Percentiles rank a stretch among this genome's conserved stretches.
phyloP scores from a whole-genome alignment of 2,888 invertebrate genomes.

The Pseudococcus jackbeardsleyi region DNA sequence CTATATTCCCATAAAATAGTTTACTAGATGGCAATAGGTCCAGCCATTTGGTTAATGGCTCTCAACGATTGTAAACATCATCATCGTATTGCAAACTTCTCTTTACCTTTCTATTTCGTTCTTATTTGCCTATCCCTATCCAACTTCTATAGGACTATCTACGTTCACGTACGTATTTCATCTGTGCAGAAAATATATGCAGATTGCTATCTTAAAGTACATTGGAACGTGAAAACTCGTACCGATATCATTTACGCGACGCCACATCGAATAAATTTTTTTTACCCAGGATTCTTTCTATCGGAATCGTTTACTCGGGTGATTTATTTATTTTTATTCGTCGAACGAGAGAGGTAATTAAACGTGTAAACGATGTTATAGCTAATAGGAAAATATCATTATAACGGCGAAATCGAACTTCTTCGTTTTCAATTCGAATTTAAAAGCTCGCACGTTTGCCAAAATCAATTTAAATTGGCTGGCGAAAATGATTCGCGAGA shows the following conservation, averaged over 20 bases:
- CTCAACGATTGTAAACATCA: no score
- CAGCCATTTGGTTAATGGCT: no score
- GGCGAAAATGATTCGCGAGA: neutral
- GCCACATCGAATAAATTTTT: neutral
- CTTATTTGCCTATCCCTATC: no score
- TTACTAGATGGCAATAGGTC: no score
- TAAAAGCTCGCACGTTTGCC: slow-evolving; percentile 29
- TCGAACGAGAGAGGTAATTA: neutral
- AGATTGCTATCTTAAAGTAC: neutral
- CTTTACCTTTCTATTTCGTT: no score
- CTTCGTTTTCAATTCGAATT: neutral
- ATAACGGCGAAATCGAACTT: neutral
- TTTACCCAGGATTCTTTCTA: neutral
- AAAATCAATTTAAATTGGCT: slow-evolving; percentile 45
- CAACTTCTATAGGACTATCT: no score
- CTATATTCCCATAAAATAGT: no score
- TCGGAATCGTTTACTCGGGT: slow-evolving; percentile 16
- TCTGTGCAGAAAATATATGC: no score
- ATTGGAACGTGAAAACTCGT: neutral
- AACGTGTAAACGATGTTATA: slow-evolving; percentile 8
- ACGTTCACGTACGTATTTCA: no score
- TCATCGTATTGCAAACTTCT: no score
- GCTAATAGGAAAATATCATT: neutral
- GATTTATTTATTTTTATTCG: slow-evolving; percentile 11
- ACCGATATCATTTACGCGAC: neutral